Evolutionary conservation across 1,140 invertebrate genomes (phyloP), one percentile per base, ranked within the genome.

Genomic region (Grapholita molesta): DNA sequence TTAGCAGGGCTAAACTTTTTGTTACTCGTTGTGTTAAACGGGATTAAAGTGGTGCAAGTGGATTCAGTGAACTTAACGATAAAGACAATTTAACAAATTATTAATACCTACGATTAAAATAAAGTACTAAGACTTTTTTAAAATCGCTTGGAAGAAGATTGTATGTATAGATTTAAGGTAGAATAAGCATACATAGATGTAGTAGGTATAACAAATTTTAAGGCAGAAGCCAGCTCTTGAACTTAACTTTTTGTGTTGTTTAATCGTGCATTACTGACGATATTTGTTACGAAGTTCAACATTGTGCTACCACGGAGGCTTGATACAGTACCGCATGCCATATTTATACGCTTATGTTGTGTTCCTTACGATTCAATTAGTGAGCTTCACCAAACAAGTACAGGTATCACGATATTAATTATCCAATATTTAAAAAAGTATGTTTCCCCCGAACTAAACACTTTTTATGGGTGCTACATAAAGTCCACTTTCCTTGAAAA

Each of bases 51-150:
- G 84, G 86, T 88, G 89, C 83, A 83, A 89, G 86, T 87, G 89
- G 80, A 88, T 83, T 80, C 85, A 84, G 87, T 91, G 89, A 86
- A 86, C 81, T 83, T 84, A 87, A 83, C 77, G 78, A 85, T 85
- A 86, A 85, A 88, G 89, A 91, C 89, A 89, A 61, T 89, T 91
- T 91, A 91, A 91, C 89, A 90, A 91, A 91, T 91, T n/a, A n/a
- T n/a, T 91, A 90, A 86, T 89, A 85, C 85, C 87, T 88, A 90
- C 78, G 84, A 85, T 85, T 83, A 83, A 61, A 61, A 61, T 57
- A 61, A 88, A 88, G 81, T 90, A 90, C 86, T 88, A 89, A 88
- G 85, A 89, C 83, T 88, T 91, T 90, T 88, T 88, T 85, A 79
- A 82, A 86, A 87, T 90, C 78, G 89, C 88, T 91, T 89, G 83